Conservation (phyloP, 2,797 vertebrate genomes). For the Galagoides demidoff region DNA sequence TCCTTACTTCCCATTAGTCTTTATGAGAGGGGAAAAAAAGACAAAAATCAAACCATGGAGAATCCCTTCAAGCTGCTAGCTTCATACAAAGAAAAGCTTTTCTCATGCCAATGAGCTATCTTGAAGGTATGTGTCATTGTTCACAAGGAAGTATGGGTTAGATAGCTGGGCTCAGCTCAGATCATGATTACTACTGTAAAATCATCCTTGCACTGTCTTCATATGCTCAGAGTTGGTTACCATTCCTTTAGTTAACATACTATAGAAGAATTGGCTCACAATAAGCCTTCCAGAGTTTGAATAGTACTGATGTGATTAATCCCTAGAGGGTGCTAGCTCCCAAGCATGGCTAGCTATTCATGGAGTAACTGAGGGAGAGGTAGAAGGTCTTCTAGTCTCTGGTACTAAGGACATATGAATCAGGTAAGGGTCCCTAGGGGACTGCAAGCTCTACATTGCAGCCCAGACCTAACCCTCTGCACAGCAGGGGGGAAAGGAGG, state of each 20-base stretch:
- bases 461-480: neutral
- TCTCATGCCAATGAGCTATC: conserved; percentile 19
- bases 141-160: conserved; percentile 44
- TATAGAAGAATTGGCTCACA: conserved; percentile 58
- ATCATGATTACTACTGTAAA: conserved; percentile 38
- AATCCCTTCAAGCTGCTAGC: conserved; percentile 27
- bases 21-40: neutral
- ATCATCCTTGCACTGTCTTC: conserved; percentile 21
- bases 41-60: conserved; percentile 49
- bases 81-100: conserved; percentile 57
- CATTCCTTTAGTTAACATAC: conserved; percentile 57
- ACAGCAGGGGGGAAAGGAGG: neutral
- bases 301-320: conserved; percentile 29
- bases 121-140: conserved; percentile 33
- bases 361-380: conserved; percentile 21
- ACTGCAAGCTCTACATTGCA: conserved; percentile 13
- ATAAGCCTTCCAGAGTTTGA: conserved; percentile 61
- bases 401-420: conserved; percentile 51
- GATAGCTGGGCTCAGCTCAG: neutral
- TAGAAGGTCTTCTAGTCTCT: conserved; percentile 33
- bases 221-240: conserved; percentile 8
- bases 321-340: conserved; percentile 15
- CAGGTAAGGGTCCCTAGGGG: neutral
- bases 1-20: conserved; percentile 55
- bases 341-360: conserved; percentile 30